phyloP scores from a whole-genome alignment of 2,888 invertebrate genomes.

The Heliothis peltigera region DNA sequence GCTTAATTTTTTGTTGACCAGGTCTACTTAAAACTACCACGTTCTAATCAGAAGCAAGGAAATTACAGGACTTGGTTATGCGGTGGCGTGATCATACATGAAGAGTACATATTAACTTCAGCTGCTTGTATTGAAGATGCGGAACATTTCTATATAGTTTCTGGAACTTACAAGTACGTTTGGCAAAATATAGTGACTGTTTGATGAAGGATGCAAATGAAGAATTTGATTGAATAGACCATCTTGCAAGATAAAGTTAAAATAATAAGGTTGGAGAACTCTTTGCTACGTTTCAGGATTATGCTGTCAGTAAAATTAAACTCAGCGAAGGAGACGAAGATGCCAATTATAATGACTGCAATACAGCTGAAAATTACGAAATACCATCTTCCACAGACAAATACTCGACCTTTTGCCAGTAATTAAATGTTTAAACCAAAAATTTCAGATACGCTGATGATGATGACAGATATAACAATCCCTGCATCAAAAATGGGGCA shows the following conservation, averaged over 20 bases:
- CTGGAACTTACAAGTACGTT: constrained; percentile 69
- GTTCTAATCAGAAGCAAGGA: constrained; percentile 38
- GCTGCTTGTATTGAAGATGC: constrained; percentile 84
- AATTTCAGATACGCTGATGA: constrained; percentile 77
- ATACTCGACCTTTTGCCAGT: too few species aligned
- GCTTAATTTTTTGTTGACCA: constrained; percentile 42
- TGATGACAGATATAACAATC: constrained; percentile 78
- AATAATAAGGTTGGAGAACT: too few species aligned
- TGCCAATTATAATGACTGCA: too few species aligned
- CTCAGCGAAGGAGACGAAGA: neutral
- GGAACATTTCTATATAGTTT: constrained; percentile 78
- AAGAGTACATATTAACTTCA: constrained; percentile 78
- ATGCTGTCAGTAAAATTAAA: neutral
- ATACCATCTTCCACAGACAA: too few species aligned
- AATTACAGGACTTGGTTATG: constrained; percentile 75
- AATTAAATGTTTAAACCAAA: too few species aligned
- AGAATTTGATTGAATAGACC: neutral
- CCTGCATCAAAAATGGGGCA: constrained; percentile 83
- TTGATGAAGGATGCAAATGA: neutral
- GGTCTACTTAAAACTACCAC: constrained; percentile 79
- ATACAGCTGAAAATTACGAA: too few species aligned
- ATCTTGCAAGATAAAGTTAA: too few species aligned
- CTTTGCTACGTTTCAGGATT: neutral
- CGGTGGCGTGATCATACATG: constrained; percentile 79
- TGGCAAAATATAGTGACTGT: neutral